phyloP scores from a whole-genome alignment of 2,888 invertebrate species.

The Sarcophaga caerulescens region DNA sequence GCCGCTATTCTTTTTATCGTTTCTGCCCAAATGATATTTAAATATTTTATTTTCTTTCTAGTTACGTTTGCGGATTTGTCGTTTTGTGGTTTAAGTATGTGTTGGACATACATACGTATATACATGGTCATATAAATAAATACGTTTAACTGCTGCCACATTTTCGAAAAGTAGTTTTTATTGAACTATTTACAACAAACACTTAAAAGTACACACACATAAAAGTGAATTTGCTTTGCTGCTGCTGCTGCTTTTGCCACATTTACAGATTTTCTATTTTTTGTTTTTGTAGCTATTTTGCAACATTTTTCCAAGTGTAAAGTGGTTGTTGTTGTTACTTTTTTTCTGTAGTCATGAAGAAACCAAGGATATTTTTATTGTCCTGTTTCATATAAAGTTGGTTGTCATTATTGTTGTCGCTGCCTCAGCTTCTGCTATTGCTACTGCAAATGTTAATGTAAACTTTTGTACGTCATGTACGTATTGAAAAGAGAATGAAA shows the following conservation, averaged over 20 bases:
- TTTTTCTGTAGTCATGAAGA: neutral
- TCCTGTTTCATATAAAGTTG: conserved; percentile 54
- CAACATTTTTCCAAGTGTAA: conserved; percentile 37
- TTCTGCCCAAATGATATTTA: conserved; percentile 6
- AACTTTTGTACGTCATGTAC: conserved; percentile 57
- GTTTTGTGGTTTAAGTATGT: conserved; percentile 28
- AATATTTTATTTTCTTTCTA: conserved; percentile 26
- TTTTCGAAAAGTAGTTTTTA: conserved; percentile 46
- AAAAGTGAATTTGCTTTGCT: conserved; percentile 10
- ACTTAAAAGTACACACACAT: neutral
- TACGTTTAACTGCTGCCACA: conserved; percentile 12
- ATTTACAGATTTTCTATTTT: conserved; percentile 21
- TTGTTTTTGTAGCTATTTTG: conserved; percentile 21
- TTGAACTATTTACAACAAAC: conserved; percentile 57
- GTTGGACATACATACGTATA: neutral
- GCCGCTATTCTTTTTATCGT: neutral
- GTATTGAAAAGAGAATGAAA: no score
- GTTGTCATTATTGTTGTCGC: conserved; percentile 8
- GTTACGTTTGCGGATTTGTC: conserved; percentile 35
- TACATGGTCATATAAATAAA: neutral
- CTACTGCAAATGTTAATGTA: conserved; percentile 60
- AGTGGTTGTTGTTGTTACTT: no score
- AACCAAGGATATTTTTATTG: conserved; percentile 59
- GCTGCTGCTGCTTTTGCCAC: conserved; percentile 17
- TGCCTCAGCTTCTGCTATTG: neutral